phyloP scores from a whole-genome alignment of 2,888 invertebrate species.

The Cataglyphis cursor region DNA sequence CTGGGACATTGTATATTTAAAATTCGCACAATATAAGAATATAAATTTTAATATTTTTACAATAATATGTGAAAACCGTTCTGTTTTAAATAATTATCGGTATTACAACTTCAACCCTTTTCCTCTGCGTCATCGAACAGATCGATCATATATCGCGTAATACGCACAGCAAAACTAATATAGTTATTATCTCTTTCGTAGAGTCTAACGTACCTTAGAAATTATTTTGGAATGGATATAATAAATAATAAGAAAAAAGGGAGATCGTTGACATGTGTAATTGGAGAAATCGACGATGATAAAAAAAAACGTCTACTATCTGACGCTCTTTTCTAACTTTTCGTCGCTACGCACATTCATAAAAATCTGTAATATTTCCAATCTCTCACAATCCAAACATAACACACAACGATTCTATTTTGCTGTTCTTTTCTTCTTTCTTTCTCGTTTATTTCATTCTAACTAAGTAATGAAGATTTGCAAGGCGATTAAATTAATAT shows the following conservation, averaged over 20 bases:
- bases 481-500: slow-evolving; percentile 41
- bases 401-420: slow-evolving; percentile 29
- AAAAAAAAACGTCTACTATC: not conserved
- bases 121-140: slow-evolving; percentile 4
- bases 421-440: not conserved
- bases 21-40: slow-evolving; percentile 16
- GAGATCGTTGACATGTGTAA: slow-evolving; percentile 46
- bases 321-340: slow-evolving; percentile 13
- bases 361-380: slow-evolving; percentile 26
- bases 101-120: slow-evolving; percentile 5
- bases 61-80: slow-evolving; percentile 16
- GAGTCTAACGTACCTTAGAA: slow-evolving; percentile 35
- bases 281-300: slow-evolving; percentile 31
- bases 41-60: slow-evolving; percentile 26
- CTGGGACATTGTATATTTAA: slow-evolving; percentile 7
- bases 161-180: slow-evolving; percentile 33
- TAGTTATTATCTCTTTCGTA: slow-evolving; percentile 18
- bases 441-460: not conserved
- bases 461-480: slow-evolving; percentile 4
- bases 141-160: slow-evolving; percentile 35
- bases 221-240: slow-evolving; percentile 54
- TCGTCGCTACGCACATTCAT: slow-evolving; percentile 10
- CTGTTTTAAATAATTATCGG: slow-evolving; percentile 17
- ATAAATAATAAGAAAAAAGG: slow-evolving; percentile 49
- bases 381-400: slow-evolving; percentile 15